These are phyloP conservation scores for Noctua janthina DNA, from an alignment of 2,888 invertebrate genomes.

Conservation along the genomic window DNA sequence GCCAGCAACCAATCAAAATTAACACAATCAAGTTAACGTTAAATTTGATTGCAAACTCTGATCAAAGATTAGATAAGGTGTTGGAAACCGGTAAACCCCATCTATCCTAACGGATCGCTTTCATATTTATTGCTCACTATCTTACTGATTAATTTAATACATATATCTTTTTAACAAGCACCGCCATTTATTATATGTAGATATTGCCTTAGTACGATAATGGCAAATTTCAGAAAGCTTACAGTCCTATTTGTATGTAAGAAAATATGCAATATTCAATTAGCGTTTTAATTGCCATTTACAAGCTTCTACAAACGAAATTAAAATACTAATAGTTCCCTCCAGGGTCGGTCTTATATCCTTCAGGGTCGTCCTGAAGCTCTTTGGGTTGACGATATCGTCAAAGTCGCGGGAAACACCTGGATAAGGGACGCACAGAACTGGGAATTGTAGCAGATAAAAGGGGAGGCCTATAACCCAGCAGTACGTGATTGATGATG, in stretches of 20 bases:
- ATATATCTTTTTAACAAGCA: neutral
- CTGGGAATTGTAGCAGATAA: too few species aligned
- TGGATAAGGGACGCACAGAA: too few species aligned
- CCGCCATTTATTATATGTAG: neutral
- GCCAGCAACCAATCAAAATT: constrained; percentile 25
- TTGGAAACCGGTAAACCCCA: constrained; percentile 8
- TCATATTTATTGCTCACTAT: neutral
- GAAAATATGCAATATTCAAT: neutral
- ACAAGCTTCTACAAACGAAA: neutral
- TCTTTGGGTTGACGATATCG: too few species aligned
- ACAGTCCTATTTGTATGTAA: neutral
- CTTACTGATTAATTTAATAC: constrained; percentile 3
- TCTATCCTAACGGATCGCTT: neutral
- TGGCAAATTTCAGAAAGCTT: neutral
- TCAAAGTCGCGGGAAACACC: too few species aligned
- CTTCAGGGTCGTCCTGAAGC: too few species aligned
- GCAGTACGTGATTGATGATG: too few species aligned
- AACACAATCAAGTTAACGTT: neutral
- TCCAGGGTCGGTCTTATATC: neutral
- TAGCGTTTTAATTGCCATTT: neutral
- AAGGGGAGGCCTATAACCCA: too few species aligned
- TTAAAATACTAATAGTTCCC: neutral
- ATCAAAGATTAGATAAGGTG: constrained; percentile 29
- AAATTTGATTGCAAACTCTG: constrained; percentile 16
- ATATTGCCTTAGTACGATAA: neutral